Evolutionary conservation across 2,113 vertebrate species (phyloP).

Genomic region (Eidolon helvum): DNA sequence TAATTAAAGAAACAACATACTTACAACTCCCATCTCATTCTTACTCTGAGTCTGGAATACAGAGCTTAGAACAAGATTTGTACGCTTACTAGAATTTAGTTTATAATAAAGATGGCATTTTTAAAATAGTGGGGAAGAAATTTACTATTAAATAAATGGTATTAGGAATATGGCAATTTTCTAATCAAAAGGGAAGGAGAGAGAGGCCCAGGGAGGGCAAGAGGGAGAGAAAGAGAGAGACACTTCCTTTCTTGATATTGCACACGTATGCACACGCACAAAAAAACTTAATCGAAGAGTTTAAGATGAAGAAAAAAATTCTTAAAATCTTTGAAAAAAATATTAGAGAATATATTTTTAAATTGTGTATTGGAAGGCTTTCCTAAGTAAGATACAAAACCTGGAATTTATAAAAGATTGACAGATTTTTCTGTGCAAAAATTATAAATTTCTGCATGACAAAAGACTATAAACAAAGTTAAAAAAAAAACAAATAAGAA

Average conservation of each 20-base stretch:
- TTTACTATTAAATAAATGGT: neutral
- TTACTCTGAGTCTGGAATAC: neutral
- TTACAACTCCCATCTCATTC: neutral
- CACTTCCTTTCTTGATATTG: neutral
- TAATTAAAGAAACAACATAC: neutral
- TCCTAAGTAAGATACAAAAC: slow-evolving; percentile 67
- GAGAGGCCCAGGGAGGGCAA: no score
- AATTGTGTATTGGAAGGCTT: slow-evolving; percentile 54
- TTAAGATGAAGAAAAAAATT: neutral
- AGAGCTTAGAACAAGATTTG: neutral
- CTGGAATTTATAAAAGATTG: slow-evolving; percentile 76
- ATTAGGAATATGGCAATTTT: neutral
- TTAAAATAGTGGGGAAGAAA: neutral
- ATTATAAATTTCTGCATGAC: slow-evolving; percentile 70
- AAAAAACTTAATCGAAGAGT: neutral
- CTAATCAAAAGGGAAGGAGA: neutral
- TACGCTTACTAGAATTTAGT: neutral
- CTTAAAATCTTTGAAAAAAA: slow-evolving; percentile 17
- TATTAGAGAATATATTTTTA: slow-evolving; percentile 50
- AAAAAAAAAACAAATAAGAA: slow-evolving; percentile 70
- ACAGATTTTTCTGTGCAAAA: slow-evolving; percentile 68
- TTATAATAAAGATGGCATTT: neutral
- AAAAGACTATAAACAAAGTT: slow-evolving; percentile 75
- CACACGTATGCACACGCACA: neutral
- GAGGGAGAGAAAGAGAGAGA: neutral